Evolutionary conservation across 2,888 invertebrate species (phyloP), one percentile per base, ranked within the genome.

Genomic region (Ectemnius cavifrons): DNA sequence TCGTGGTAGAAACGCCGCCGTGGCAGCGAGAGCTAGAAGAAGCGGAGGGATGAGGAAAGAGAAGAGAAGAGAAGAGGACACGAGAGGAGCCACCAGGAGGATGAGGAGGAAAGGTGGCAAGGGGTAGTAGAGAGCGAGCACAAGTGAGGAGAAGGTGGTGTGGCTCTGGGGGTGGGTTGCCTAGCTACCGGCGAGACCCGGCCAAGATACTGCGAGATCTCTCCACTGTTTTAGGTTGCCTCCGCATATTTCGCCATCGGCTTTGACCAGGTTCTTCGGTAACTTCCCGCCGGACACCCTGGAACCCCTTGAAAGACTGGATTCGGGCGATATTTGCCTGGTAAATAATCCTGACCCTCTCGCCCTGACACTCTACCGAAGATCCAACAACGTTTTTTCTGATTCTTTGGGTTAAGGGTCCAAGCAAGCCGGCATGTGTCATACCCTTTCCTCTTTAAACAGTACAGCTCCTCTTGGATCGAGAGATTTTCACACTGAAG

Each of bases 171-270:
- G 77, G 82, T 79, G 87, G 89, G 91, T 91, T 91, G 91, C 91
- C 91, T 89, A 90, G 90, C 90, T 91, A 90, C 91, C 88, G 86
- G 83, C 87, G 90, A 89, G 90, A 90, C 91, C 91, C 90, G 90
- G 90, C 90, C 90, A 90, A 90, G 90, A 90, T 90, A 88, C 88
- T 88, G 85, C 77, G 87, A 88, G 88, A 88, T 87, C 86, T 88
- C 85, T 87, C 83, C 67, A 76, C 80, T 79, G 81, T 78, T 78
- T 80, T 67, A 79, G 81, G 72, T 83, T 71, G 73, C 71, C 71
- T 71, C 62, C 76, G 77, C 75, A 80, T 83, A 81, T 78, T 82
- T 79, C 79, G 72, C 74, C 73, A 71, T 74, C 79, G 78, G 73
- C 68, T 75, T 74, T 81, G 81, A 81, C 79, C 80, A 78, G 79